phyloP scores from a whole-genome alignment of 2,113 vertebrate genomes.

The Girardinichthys multiradiatus region DNA sequence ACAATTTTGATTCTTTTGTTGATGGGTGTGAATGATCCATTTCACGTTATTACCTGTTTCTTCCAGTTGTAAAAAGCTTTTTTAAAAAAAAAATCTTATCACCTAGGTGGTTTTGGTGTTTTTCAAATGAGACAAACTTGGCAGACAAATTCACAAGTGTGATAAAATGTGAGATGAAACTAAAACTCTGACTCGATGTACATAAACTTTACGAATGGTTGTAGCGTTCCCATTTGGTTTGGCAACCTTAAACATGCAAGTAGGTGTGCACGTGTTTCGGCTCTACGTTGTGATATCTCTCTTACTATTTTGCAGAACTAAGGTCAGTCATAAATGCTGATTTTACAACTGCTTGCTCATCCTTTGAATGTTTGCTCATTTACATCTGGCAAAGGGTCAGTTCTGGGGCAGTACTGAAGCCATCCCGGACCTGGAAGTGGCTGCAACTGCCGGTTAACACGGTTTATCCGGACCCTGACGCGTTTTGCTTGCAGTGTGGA shows the following conservation, averaged over 20 bases:
- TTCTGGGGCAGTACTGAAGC: constrained; percentile 5
- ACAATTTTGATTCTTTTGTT: neutral
- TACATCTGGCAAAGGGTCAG: constrained; percentile 28
- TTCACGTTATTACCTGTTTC: constrained; percentile 13
- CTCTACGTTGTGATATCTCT: neutral
- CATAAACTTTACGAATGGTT: neutral
- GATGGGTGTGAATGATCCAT: neutral
- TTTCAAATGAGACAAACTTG: neutral
- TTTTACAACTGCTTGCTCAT: constrained; percentile 54
- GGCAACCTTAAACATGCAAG: neutral
- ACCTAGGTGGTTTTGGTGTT: neutral
- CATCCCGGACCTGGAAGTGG: too few relatives aligned
- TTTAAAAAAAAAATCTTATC: neutral
- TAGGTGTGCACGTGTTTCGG: neutral
- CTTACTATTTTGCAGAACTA: constrained; percentile 1
- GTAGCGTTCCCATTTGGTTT: neutral
- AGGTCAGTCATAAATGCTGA: constrained; percentile 21
- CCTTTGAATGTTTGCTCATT: constrained; percentile 40
- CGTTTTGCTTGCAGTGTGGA: too few relatives aligned
- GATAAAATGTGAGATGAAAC: neutral
- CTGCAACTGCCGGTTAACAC: too few relatives aligned
- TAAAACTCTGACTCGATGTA: neutral
- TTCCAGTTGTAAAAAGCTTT: constrained; percentile 36
- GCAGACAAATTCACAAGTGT: neutral
- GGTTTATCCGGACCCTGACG: too few relatives aligned